Evolutionary conservation across 2,888 invertebrate species (phyloP).

Genomic region (Synergus japonicus): DNA sequence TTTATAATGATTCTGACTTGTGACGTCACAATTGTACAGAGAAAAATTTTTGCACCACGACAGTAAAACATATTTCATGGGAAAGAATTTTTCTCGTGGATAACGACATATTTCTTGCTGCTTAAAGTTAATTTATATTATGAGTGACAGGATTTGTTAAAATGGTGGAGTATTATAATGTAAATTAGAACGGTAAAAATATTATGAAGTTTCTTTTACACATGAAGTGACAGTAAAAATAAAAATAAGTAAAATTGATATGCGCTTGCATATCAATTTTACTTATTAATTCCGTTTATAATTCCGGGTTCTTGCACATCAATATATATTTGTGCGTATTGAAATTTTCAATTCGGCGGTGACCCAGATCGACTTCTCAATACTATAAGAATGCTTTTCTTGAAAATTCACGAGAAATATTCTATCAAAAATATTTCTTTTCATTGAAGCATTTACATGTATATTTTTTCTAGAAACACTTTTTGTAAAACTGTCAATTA

Average conservation of each 20-base stretch:
- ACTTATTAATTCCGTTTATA: no score
- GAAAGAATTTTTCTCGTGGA: not conserved
- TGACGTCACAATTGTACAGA: not conserved
- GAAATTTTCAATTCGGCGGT: constrained; percentile 25
- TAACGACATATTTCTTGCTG: not conserved
- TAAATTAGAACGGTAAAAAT: not conserved
- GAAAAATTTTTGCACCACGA: not conserved
- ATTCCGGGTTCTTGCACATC: no score
- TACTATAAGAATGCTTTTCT: not conserved
- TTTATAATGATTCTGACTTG: constrained; percentile 29
- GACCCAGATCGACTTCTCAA: constrained; percentile 35
- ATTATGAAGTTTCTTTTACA: not conserved
- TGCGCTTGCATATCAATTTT: no score
- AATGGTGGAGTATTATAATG: not conserved
- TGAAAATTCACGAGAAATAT: constrained; percentile 16
- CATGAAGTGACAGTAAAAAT: not conserved
- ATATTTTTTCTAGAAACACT: not conserved
- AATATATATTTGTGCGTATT: constrained; percentile 12
- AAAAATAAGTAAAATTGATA: not conserved
- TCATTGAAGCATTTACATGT: not conserved
- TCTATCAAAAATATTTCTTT: not conserved
- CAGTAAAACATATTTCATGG: not conserved
- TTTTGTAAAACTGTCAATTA: not conserved
- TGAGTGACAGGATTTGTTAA: not conserved
- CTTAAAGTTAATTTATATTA: not conserved